phyloP scores from a whole-genome alignment of 1,140 invertebrate genomes.

The Cydia amplana region DNA sequence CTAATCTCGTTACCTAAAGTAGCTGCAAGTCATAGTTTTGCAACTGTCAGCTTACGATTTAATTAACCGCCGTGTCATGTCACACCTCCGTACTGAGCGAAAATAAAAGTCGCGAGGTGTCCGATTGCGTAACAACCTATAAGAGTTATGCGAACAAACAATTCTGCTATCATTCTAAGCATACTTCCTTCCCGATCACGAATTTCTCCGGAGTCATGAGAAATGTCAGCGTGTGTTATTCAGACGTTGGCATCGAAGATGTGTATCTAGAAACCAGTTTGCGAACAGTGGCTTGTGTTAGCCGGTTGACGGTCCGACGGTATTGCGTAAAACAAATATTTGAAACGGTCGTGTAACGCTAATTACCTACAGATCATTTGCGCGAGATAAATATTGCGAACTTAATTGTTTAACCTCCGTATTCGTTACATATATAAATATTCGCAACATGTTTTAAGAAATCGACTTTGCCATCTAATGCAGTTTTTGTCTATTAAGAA shows the following conservation, averaged over 20 bases:
- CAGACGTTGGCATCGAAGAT: slow-evolving; percentile 43
- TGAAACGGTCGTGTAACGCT: slow-evolving; percentile 47
- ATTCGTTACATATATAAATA: slow-evolving; percentile 21
- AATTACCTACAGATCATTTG: slow-evolving; percentile 55
- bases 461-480: slow-evolving; percentile 1
- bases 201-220: slow-evolving; percentile 50
- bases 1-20: slow-evolving; percentile 48
- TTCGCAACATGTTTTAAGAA: slow-evolving; percentile 18
- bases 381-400: slow-evolving; percentile 42
- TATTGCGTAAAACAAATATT: slow-evolving; percentile 61
- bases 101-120: slow-evolving; percentile 45
- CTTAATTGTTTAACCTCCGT: slow-evolving; percentile 35
- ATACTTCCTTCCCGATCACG: slow-evolving; percentile 51
- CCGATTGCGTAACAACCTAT: slow-evolving; percentile 49
- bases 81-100: slow-evolving; percentile 43
- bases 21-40: slow-evolving; percentile 46
- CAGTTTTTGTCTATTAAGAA: slow-evolving; percentile 19
- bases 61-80: slow-evolving; percentile 52
- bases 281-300: slow-evolving; percentile 37
- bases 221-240: slow-evolving; percentile 51
- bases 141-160: slow-evolving; percentile 45
- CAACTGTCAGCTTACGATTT: slow-evolving; percentile 54
- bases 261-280: slow-evolving; percentile 47
- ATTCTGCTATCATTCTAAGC: slow-evolving; percentile 48
- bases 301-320: slow-evolving; percentile 44